Conservation (phyloP, 1,140 invertebrate genomes). For the Calosoma granatense region DNA sequence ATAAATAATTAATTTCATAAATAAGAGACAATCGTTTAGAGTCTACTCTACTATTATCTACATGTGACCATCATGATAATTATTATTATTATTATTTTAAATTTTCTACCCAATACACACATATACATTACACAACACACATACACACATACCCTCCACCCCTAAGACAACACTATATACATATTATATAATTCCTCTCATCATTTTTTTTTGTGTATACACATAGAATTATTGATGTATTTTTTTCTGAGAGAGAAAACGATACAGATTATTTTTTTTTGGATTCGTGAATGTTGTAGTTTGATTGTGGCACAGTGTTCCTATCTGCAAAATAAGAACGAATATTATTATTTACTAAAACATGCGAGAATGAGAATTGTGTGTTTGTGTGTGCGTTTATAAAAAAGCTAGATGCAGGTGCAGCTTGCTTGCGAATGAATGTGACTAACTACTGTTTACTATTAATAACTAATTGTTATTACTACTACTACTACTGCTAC, state of each 20-base stretch:
- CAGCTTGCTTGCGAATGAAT: background rate
- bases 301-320: conserved; percentile 54
- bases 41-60: conserved; percentile 23
- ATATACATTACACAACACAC: conserved; percentile 13
- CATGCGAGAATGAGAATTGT: background rate
- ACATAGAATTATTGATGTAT: too few species aligned
- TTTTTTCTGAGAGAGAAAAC: too few species aligned
- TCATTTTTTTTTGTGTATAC: too few species aligned
- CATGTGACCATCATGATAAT: conserved; percentile 9
- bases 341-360: background rate
- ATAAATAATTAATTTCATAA: too few species aligned
- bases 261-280: background rate
- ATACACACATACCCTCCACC: conserved; percentile 4
- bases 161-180: too few species aligned
- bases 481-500: too few species aligned
- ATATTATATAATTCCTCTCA: too few species aligned
- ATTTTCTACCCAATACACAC: conserved; percentile 28
- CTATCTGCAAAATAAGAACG: conserved; percentile 13
- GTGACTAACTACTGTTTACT: background rate
- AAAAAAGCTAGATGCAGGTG: background rate
- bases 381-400: conserved; percentile 15
- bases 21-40: conserved; percentile 35
- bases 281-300: conserved; percentile 35
- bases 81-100: conserved; percentile 18
- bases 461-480: background rate